phyloP scores from a whole-genome alignment of 37 sponge, comb jelly and placozoan species.

The Amphimedon queenslandica region DNA sequence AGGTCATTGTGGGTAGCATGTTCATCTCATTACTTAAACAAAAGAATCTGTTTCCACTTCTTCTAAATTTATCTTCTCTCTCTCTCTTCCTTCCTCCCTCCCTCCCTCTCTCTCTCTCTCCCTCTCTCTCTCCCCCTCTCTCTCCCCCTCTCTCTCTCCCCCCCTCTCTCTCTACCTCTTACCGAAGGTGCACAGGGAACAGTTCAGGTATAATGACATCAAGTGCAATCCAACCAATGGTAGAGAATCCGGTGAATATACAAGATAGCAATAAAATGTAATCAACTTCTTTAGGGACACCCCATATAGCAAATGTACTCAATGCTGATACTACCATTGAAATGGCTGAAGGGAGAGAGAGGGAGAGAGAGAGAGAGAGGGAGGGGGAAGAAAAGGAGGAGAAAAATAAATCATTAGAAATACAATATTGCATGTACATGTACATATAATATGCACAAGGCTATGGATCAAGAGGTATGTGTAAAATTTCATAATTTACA shows the following conservation, averaged over 20 bases:
- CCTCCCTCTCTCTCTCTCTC: not conserved
- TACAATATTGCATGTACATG: too few relatives aligned
- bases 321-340: conserved; percentile 54
- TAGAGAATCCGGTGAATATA: conserved; percentile 67
- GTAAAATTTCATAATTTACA: too few relatives aligned
- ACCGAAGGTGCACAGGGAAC: not conserved
- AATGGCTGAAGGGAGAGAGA: conserved; percentile 8
- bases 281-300: conserved; percentile 42
- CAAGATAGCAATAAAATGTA: conserved; percentile 61
- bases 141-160: not conserved
- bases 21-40: too few relatives aligned
- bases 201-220: conserved; percentile 44
- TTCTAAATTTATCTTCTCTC: not conserved
- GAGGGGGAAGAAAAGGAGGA: not conserved
- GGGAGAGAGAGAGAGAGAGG: conserved; percentile 13
- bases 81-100: not conserved
- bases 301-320: conserved; percentile 73
- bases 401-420: too few relatives aligned
- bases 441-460: too few relatives aligned
- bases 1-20: too few relatives aligned
- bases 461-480: too few relatives aligned
- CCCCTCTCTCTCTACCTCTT: not conserved
- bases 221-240: conserved; percentile 80
- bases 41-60: not conserved
- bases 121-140: not conserved